Evolutionary conservation across 53 echinoderm and acorn worm genomes (phyloP).

Genomic region (Arbacia lixula): DNA sequence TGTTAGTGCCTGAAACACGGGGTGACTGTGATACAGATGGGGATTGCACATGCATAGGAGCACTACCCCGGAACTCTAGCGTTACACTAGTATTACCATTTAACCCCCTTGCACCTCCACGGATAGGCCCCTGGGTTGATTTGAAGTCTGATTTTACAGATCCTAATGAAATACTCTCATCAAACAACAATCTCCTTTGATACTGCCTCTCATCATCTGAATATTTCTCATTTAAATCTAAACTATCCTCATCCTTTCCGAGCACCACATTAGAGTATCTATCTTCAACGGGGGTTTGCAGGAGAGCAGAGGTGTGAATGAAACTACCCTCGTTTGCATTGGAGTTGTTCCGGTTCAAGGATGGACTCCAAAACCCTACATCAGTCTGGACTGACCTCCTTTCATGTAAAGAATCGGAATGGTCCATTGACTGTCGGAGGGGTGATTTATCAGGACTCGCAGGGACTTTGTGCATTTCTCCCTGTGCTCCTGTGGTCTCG

Average conservation of each 20-base stretch:
- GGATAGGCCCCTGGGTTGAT: background rate
- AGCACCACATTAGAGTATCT: slow-evolving; percentile 30
- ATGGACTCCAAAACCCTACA: background rate
- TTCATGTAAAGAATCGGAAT: too few species aligned
- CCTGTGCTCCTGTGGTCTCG: too few species aligned
- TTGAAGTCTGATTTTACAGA: too few species aligned
- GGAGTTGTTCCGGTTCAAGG: slow-evolving; percentile 32
- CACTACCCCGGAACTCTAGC: background rate
- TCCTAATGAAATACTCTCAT: too few species aligned
- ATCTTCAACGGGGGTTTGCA: slow-evolving; percentile 10
- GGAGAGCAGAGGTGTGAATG: slow-evolving; percentile 21
- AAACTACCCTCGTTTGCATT: slow-evolving; percentile 27
- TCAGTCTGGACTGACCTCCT: background rate
- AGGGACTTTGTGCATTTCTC: background rate
- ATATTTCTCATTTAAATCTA: too few species aligned
- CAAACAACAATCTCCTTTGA: background rate
- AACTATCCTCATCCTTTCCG: slow-evolving; percentile 9
- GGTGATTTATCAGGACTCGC: background rate
- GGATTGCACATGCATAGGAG: background rate
- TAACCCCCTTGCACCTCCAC: background rate
- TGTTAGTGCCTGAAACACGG: background rate
- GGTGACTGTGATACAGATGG: background rate
- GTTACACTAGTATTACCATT: background rate
- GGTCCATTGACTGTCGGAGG: background rate
- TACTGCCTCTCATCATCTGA: background rate